phyloP scores from a whole-genome alignment of 2,113 vertebrate species.

The Columbina picui region DNA sequence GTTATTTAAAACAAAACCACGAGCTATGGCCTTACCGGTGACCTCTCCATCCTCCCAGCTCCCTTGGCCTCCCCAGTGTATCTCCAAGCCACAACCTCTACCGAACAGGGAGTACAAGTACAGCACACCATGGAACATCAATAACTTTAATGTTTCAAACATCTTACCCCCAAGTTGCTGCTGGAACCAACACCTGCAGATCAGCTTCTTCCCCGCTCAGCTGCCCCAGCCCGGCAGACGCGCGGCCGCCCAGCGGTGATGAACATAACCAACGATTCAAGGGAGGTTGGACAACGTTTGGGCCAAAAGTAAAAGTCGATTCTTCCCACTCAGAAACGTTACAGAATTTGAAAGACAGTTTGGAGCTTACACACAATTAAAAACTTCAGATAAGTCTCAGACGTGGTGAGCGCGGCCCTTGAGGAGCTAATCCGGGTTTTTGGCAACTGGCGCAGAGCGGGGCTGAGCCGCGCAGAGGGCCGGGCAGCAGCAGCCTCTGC shows the following conservation, averaged over 20 bases:
- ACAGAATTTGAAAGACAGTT: background rate
- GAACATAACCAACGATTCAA: background rate
- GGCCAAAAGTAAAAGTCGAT: background rate
- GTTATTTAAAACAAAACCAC: background rate
- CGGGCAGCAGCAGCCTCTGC: background rate
- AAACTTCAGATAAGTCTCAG: background rate
- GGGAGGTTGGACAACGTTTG: background rate
- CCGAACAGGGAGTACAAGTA: background rate
- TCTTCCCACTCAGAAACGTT: background rate
- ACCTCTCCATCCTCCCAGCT: background rate
- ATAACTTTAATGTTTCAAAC: background rate
- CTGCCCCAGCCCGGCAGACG: background rate
- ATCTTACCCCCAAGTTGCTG: background rate
- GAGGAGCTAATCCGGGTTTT: rapidly evolving
- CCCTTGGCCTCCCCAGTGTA: background rate
- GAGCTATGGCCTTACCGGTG: background rate
- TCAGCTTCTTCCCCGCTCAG: background rate
- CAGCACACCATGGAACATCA: background rate
- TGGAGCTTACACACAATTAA: background rate
- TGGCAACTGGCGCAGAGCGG: background rate
- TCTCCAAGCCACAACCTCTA: background rate
- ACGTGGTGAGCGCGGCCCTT: rapidly evolving
- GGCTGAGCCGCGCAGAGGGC: no score
- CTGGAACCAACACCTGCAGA: background rate
- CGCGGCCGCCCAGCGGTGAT: rapidly evolving